Evolutionary conservation across 2,888 invertebrate species (phyloP).

Genomic region (Agonopterix subpropinquella): DNA sequence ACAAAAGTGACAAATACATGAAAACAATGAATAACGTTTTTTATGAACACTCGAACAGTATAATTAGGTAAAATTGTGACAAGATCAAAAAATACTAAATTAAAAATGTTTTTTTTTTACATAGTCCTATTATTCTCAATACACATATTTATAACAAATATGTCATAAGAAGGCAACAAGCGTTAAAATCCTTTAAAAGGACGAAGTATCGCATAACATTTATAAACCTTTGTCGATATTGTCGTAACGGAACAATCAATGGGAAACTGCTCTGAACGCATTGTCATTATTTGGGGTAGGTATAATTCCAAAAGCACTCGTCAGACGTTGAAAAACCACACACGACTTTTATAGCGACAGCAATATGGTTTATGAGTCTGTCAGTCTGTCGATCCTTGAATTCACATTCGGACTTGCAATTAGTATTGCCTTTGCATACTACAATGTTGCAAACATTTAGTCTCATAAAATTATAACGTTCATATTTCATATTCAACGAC

Average conservation of each 20-base stretch:
- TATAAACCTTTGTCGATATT: not conserved
- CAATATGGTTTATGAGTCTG: conserved; percentile 58
- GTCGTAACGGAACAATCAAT: conserved; percentile 10
- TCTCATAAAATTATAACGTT: not conserved
- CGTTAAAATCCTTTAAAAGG: too few species aligned
- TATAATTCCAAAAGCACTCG: conserved; percentile 49
- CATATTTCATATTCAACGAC: too few species aligned
- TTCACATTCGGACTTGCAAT: conserved; percentile 54
- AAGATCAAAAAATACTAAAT: too few species aligned
- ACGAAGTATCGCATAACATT: too few species aligned
- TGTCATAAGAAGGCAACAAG: too few species aligned
- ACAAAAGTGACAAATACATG: too few species aligned
- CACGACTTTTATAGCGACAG: conserved; percentile 64
- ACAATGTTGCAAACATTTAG: conserved; percentile 16
- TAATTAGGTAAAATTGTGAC: too few species aligned
- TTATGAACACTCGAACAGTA: too few species aligned
- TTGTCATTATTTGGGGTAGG: conserved; percentile 57
- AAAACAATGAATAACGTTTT: too few species aligned
- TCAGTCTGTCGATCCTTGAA: conserved; percentile 41
- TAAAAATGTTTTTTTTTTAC: too few species aligned
- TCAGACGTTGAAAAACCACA: conserved; percentile 64
- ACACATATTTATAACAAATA: too few species aligned
- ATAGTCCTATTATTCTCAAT: too few species aligned
- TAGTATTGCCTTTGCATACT: conserved; percentile 32
- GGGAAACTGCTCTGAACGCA: conserved; percentile 26